Evolutionary conservation across 2,888 invertebrate genomes (phyloP), one percentile per base, ranked within the genome.

Genomic region (Capitulum mitella): DNA sequence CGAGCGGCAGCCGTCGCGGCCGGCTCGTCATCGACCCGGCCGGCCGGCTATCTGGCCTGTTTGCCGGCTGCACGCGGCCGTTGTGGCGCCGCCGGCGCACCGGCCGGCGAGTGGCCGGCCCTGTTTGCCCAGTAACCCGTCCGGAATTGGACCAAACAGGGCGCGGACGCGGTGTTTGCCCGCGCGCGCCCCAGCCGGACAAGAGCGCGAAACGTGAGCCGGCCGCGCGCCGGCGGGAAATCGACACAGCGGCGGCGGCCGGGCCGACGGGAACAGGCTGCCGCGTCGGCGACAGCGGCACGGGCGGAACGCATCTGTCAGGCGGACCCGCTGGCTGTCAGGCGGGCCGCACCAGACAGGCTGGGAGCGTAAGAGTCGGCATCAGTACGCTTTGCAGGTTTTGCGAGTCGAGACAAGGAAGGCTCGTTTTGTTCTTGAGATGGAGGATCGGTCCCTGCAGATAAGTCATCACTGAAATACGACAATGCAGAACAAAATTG

Each of bases 171-270:
- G 3, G 26, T 26, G 5, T 54, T 16, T 70, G 32, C 32, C 37
- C 22, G 34, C 37, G 37, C 10, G 34, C 22, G 37, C 37, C 3
- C 19, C 37, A 5, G 26, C 54, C 54, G 37, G 37, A 70, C 70
- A 70, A 70, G 70, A 70, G 70, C 37, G 70, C 37, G 70, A 70
- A 37, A 70, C 70, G 70, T 70, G 70, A 70, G 37, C 37, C 37
- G 34, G 32, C 37, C 6, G 70, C 37, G 2, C n/a, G 37, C 12
- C 19, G 22, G 37, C 22, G 14, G 22, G 70, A 1, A 37, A 37
- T 22, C 10, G 70, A 37, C 70, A 70, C 70, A 70, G 37, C 22
- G 29, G n/a, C n/a, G n/a, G n/a, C n/a, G n/a, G n/a, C n/a, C n/a
- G n/a, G n/a, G n/a, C n/a, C n/a, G n/a, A n/a, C n/a, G n/a, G n/a